A percentile compares a stretch with the other conserved stretches of the same genome.
Conservation (phyloP, 1,140 invertebrate genomes). For the Eupristina koningsbergeri region DNA sequence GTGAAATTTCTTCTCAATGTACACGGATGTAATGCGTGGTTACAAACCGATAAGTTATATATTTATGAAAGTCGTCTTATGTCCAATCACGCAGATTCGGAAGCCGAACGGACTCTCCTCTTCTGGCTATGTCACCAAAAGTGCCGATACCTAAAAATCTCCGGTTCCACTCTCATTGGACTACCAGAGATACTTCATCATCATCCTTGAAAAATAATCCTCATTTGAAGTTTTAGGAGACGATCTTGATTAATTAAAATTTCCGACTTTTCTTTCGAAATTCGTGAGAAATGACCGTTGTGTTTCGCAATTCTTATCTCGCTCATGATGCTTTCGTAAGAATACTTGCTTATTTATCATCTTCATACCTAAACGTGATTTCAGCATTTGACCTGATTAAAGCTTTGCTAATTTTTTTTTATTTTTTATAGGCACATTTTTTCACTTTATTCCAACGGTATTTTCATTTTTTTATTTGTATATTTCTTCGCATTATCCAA, state of each 20-base stretch:
- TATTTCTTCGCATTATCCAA: no score
- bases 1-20: not conserved
- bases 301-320: slow-evolving; percentile 1
- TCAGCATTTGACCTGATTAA: no score
- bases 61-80: not conserved
- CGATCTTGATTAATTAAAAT: no score
- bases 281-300: not conserved
- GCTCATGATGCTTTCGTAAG: not conserved
- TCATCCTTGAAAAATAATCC: not conserved
- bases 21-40: not conserved
- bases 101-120: not conserved
- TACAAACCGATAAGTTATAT: not conserved
- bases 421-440: no score
- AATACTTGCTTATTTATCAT: no score
- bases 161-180: no score
- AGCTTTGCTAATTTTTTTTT: no score
- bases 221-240: no score
- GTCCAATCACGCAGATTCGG: not conserved
- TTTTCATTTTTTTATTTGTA: no score
- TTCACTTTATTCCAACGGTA: no score
- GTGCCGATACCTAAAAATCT: not conserved
- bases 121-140: not conserved
- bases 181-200: no score
- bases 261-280: not conserved
- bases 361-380: no score